phyloP scores from a whole-genome alignment of 1,140 invertebrate species.

The Platyura marginata region DNA sequence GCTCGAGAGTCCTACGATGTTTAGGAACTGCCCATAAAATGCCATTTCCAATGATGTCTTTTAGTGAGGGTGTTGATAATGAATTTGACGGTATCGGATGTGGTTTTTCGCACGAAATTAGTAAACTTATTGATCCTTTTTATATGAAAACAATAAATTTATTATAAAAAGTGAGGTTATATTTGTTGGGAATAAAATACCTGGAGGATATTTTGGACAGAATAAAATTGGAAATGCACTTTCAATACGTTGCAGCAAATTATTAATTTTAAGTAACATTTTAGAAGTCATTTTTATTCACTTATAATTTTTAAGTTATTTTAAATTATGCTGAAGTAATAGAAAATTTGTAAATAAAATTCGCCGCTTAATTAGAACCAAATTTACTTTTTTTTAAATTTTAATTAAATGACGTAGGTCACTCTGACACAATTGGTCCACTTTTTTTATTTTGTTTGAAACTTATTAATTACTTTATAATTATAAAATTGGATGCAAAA shows the following conservation, averaged over 20 bases:
- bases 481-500: too few relatives aligned
- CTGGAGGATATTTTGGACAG: not conserved
- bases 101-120: not conserved
- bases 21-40: conserved; percentile 69
- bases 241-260: not conserved
- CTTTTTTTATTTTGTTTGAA: too few relatives aligned
- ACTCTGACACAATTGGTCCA: too few relatives aligned
- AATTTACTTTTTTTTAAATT: too few relatives aligned
- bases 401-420: too few relatives aligned
- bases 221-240: not conserved
- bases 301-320: too few relatives aligned
- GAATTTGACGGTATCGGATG: not conserved
- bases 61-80: conserved; percentile 24
- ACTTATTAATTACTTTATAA: too few relatives aligned
- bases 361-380: too few relatives aligned
- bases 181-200: not conserved
- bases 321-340: too few relatives aligned
- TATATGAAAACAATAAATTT: not conserved
- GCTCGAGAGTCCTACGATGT: conserved; percentile 52
- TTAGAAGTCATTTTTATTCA: not conserved
- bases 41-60: conserved; percentile 47
- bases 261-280: not conserved
- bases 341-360: too few relatives aligned
- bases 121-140: not conserved
- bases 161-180: not conserved